Evolutionary conservation across 2,888 invertebrate genomes (phyloP).

Genomic region (Heliconius ethilla): DNA sequence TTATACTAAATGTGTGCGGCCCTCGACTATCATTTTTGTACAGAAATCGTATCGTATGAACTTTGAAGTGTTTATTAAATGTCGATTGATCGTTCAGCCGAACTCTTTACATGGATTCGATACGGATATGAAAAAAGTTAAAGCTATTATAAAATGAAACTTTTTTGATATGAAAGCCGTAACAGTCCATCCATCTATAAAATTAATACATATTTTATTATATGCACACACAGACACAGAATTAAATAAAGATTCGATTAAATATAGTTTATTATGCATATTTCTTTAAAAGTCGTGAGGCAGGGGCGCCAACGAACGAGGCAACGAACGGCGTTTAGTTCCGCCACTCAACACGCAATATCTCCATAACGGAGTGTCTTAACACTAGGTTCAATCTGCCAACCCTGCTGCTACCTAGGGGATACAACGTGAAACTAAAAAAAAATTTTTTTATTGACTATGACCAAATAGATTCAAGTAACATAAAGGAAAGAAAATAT

Average conservation of each 20-base stretch:
- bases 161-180: slow-evolving; percentile 34
- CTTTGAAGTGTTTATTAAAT: slow-evolving; percentile 58
- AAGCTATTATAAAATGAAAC: slow-evolving; percentile 36
- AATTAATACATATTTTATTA: slow-evolving; percentile 9
- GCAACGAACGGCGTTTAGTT: no score
- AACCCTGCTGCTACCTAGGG: no score
- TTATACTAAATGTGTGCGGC: not conserved
- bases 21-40: slow-evolving; percentile 21
- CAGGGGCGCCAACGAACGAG: no score
- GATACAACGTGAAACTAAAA: no score
- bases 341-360: no score
- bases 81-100: slow-evolving; percentile 33
- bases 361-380: no score
- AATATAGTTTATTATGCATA: no score
- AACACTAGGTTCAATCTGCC: no score
- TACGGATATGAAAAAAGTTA: slow-evolving; percentile 70
- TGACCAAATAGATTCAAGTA: not conserved
- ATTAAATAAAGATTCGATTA: not conserved
- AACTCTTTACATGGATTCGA: slow-evolving; percentile 45
- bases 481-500: slow-evolving; percentile 8
- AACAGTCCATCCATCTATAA: slow-evolving; percentile 13
- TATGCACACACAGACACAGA: no score
- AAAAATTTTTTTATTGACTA: not conserved
- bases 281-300: no score
- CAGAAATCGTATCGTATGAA: slow-evolving; percentile 24